phyloP scores from a whole-genome alignment of 2,113 vertebrate genomes.

The Serinus canaria region DNA sequence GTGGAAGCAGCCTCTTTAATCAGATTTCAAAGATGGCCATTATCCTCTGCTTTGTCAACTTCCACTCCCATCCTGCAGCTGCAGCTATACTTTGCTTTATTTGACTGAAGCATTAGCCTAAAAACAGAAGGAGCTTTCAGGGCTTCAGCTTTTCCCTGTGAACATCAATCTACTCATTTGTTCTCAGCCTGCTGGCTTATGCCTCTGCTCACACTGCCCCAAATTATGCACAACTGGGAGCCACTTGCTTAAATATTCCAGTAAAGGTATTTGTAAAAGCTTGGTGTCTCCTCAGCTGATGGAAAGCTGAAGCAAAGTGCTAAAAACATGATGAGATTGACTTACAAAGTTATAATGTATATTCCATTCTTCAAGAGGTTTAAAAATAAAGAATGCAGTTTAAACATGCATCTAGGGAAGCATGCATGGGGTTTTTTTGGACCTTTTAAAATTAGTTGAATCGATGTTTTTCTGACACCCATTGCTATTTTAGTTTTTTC shows the following conservation, averaged over 20 bases:
- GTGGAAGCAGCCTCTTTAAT: background rate
- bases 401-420: background rate
- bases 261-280: background rate
- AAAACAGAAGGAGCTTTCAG: conserved; percentile 5
- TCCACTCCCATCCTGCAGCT: conserved; percentile 8
- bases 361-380: background rate
- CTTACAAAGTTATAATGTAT: background rate
- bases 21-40: background rate
- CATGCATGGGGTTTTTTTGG: fast-evolving
- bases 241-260: background rate
- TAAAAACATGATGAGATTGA: background rate
- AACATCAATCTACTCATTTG: fast-evolving
- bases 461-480: background rate
- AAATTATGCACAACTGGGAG: background rate
- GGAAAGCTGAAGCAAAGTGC: background rate
- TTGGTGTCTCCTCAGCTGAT: background rate
- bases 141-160: background rate
- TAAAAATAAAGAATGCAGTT: background rate
- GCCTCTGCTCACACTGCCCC: fast-evolving
- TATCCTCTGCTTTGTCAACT: background rate
- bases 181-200: background rate
- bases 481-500: background rate
- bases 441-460: background rate
- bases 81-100: background rate
- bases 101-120: background rate